Base-by-base conservation (phyloP, 2,888 invertebrate species). In the Tenthredo scrophulariae region DNA sequence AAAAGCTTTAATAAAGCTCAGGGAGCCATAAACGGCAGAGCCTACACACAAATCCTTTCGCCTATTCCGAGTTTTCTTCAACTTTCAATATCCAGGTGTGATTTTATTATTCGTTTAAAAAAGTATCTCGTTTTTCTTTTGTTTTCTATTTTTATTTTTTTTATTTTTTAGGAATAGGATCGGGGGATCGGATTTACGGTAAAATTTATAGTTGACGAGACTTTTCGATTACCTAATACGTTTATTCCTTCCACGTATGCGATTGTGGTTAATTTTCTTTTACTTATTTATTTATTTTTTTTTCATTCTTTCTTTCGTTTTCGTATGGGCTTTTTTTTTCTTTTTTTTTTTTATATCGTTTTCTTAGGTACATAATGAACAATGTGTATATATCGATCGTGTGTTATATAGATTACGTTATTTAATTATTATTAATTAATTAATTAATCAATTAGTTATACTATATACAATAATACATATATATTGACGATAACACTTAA, bases 401-500 rank as follows among this genome's bases (percentile, higher is more conserved):
- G 13, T 6, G 18, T 6, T 70, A 40, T 33, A 18, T 33, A 26
- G n/a, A 74, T 74, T 18, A 22, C 43, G 43, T 2, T 46, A 74
- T 74, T 46, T 22, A 75, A 46, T 74, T 43, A 43, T 37, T 37
- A 22, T 43, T 43, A 43, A 13, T 46, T 22, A 46, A 75, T 75
- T 46, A 75, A 75, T 75, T 46, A 40, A 29, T 50, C 4, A 50
- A 29, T 54, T 29, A 50, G 5, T 29, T 77, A 77, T 77, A 77
- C 72, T 80, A 80, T 62, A 80, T 40, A 62, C 62, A 85, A 86
- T 88, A 86, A 86, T 80, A 88, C 67, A 37, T 7, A 33, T 37
- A 74, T 84, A 84, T 85, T 85, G 85, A 89, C 88, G 86, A 89
- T 90, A 90, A 91, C 88, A 89, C 89, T 91, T 91, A 92, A 91